Percentiles rank a stretch among this genome's conserved stretches.
phyloP scores from a whole-genome alignment of 2,888 invertebrate species.

The Danaus chrysippus region DNA sequence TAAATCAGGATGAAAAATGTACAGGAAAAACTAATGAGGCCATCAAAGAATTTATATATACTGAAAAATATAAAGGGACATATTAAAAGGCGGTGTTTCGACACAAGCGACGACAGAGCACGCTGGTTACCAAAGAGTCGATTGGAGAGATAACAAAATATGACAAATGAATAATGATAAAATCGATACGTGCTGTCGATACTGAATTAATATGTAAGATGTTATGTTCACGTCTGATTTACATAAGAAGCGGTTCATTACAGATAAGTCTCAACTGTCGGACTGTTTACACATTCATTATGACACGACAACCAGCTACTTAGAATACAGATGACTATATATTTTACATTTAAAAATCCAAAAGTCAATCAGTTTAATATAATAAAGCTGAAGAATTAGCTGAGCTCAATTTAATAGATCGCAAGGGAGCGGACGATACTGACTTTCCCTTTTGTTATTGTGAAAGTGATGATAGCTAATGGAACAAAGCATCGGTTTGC shows the following conservation, averaged over 20 bases:
- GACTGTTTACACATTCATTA: not conserved
- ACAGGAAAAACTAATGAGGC: conserved; percentile 38
- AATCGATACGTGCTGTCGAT: conserved; percentile 53
- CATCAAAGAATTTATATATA: conserved; percentile 23
- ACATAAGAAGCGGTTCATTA: conserved; percentile 22
- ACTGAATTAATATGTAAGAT: conserved; percentile 46
- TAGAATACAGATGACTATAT: no score
- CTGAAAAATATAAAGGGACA: conserved; percentile 1
- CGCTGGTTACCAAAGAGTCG: conserved; percentile 26
- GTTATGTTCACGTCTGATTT: conserved; percentile 23
- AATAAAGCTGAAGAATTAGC: conserved; percentile 71
- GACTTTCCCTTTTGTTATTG: conserved; percentile 76
- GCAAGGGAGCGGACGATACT: conserved; percentile 72
- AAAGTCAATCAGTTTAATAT: conserved; percentile 50
- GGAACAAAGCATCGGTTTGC: conserved; percentile 62
- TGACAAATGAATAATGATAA: conserved; percentile 48
- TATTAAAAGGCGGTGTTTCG: conserved; percentile 12
- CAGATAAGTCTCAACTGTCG: not conserved
- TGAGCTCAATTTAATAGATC: conserved; percentile 67
- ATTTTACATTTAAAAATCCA: no score
- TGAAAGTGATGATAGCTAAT: conserved; percentile 75
- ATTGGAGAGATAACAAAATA: conserved; percentile 38
- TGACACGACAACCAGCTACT: no score
- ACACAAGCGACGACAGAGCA: conserved; percentile 28
- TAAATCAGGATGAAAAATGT: conserved; percentile 33